Conservation (phyloP, 2,797 vertebrate species). For the Cyclopterus lumpus region DNA sequence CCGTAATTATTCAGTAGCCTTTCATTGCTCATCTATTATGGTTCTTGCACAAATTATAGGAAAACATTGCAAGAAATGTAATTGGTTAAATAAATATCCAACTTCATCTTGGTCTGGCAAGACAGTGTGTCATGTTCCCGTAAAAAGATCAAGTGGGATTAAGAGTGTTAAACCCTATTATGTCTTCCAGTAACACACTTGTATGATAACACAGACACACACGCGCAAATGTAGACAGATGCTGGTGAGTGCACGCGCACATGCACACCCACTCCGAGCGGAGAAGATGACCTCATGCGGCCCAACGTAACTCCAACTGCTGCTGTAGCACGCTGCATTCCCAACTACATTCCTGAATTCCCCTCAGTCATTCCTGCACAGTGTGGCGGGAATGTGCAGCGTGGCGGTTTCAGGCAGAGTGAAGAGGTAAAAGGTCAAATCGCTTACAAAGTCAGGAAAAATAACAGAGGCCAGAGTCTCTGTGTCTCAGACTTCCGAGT, state of each 20-base stretch:
- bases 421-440: conserved; percentile 41
- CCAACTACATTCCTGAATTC: conserved; percentile 59
- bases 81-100: conserved; percentile 23
- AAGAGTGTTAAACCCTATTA: conserved; percentile 37
- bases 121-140: conserved; percentile 38
- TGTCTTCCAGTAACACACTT: conserved; percentile 35
- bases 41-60: conserved; percentile 6
- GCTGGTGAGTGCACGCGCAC: not conserved
- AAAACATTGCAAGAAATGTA: conserved; percentile 6
- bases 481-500: not conserved
- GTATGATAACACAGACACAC: not conserved
- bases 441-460: not conserved
- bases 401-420: conserved; percentile 25
- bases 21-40: conserved; percentile 20
- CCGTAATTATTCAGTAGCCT: conserved; percentile 16
- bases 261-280: conserved; percentile 14
- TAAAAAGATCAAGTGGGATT: conserved; percentile 50
- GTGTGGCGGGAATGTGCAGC: conserved; percentile 49
- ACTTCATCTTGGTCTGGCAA: conserved; percentile 39
- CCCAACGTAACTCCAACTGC: conserved; percentile 31
- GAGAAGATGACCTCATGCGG: conserved; percentile 45
- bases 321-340: conserved; percentile 56
- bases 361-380: conserved; percentile 58
- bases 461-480: not conserved
- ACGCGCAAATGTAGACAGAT: not conserved